phyloP scores from a whole-genome alignment of 2,113 vertebrate species.

The Taurulus bubalis region DNA sequence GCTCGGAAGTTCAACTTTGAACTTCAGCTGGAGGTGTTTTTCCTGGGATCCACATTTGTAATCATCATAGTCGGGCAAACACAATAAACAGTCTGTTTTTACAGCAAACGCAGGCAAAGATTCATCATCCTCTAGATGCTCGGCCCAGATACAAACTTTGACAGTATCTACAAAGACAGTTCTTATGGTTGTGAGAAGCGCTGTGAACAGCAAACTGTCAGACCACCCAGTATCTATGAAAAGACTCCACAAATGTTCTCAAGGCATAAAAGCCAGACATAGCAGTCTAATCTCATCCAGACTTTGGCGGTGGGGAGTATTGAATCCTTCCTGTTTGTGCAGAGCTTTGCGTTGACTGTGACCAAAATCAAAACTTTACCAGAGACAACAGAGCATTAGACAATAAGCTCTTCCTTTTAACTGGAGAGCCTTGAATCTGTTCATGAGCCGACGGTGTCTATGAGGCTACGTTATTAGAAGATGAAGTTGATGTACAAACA shows the following conservation, averaged over 20 bases:
- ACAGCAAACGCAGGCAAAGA: conserved; percentile 38
- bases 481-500: conserved; percentile 44
- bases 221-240: conserved; percentile 61
- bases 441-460: conserved; percentile 37
- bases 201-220: conserved; percentile 23
- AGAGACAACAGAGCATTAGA: conserved; percentile 44
- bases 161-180: conserved; percentile 56
- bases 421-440: conserved; percentile 32
- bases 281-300: conserved; percentile 39
- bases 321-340: conserved; percentile 61
- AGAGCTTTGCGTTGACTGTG: conserved; percentile 40
- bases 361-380: conserved; percentile 23
- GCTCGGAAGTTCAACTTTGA: conserved; percentile 42
- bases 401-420: conserved; percentile 47
- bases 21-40: conserved; percentile 27
- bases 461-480: conserved; percentile 32
- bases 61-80: conserved; percentile 11
- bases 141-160: conserved; percentile 69
- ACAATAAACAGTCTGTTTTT: conserved; percentile 58
- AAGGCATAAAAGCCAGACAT: conserved; percentile 23
- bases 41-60: conserved; percentile 27
- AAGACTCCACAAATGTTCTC: conserved; percentile 35
- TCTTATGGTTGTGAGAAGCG: conserved; percentile 41
- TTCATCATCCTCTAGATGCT: conserved; percentile 49
- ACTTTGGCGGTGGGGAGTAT: conserved; percentile 8